phyloP scores from a whole-genome alignment of 2,113 vertebrate species.

The Tetraodon nigroviridis region DNA sequence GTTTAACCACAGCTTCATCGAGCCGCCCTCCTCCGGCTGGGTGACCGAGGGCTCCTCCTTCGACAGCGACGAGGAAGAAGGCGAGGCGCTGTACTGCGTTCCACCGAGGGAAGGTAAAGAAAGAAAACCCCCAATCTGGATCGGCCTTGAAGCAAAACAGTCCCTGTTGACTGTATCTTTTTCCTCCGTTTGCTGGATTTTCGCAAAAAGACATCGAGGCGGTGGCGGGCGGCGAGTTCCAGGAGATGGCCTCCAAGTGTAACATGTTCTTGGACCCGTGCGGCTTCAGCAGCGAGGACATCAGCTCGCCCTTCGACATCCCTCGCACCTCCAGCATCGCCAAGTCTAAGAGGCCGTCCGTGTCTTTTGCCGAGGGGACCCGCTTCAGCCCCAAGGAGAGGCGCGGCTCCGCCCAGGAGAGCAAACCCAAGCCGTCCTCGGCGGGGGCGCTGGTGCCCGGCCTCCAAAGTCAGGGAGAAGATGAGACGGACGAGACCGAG shows the following conservation, averaged over 20 bases:
- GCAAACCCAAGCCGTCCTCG: slow-evolving; percentile 78
- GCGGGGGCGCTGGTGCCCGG: slow-evolving; percentile 71
- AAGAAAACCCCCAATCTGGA: background rate
- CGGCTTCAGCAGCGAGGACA: slow-evolving; percentile 78
- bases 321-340: slow-evolving; percentile 95
- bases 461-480: slow-evolving; percentile 52
- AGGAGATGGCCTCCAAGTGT: slow-evolving; percentile 72
- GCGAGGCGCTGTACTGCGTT: slow-evolving; percentile 81
- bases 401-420: slow-evolving; percentile 72
- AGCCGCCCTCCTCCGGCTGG: slow-evolving; percentile 87
- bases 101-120: slow-evolving; percentile 86
- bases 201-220: slow-evolving; percentile 66
- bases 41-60: slow-evolving; percentile 87
- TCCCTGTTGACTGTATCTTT: too few species aligned
- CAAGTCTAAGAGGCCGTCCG: slow-evolving; percentile 89
- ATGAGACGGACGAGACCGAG: slow-evolving; percentile 43
- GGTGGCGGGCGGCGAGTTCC: slow-evolving; percentile 72
- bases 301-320: slow-evolving; percentile 82
- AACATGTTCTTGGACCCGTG: slow-evolving; percentile 76
- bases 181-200: background rate
- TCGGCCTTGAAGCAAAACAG: too few species aligned
- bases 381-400: slow-evolving; percentile 80
- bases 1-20: slow-evolving; percentile 98
- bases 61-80: slow-evolving; percentile 79
- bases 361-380: slow-evolving; percentile 94